Percentiles rank a stretch among this genome's conserved stretches.
Evolutionary conservation across 2,113 vertebrate species (phyloP).

Genomic region (Cercopithecus mona): DNA sequence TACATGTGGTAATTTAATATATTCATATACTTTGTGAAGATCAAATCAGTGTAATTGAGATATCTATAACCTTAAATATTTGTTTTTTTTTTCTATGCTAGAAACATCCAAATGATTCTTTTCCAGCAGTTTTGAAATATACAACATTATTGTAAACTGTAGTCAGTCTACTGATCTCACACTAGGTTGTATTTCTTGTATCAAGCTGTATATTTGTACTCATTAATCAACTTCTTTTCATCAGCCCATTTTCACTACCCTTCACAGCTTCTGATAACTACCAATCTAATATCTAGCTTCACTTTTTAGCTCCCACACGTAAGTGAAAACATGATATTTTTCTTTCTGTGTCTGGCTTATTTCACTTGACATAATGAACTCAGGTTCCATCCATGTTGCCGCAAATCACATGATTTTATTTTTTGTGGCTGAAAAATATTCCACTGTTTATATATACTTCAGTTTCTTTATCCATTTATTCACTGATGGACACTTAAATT

Average conservation of each 20-base stretch:
- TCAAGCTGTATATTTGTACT: background rate
- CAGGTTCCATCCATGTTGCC: background rate
- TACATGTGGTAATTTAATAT: background rate
- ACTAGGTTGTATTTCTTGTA: background rate
- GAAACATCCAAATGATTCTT: background rate
- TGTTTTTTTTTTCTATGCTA: background rate
- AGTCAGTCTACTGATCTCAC: background rate
- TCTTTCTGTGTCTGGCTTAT: background rate
- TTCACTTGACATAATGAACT: background rate
- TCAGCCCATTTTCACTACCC: background rate
- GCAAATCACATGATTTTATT: too few relatives aligned
- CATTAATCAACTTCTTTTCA: background rate
- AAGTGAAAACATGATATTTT: background rate
- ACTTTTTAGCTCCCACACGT: background rate
- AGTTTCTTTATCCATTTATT: background rate
- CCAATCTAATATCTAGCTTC: background rate
- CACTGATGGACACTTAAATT: background rate
- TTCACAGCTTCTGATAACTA: background rate
- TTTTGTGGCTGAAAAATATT: background rate
- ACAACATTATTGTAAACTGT: background rate
- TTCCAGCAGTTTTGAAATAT: background rate
- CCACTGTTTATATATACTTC: background rate
- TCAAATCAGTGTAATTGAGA: background rate
- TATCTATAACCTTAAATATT: background rate
- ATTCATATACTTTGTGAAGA: background rate